phyloP scores from a whole-genome alignment of 2,888 invertebrate species.

The Eretmocerus hayati region DNA sequence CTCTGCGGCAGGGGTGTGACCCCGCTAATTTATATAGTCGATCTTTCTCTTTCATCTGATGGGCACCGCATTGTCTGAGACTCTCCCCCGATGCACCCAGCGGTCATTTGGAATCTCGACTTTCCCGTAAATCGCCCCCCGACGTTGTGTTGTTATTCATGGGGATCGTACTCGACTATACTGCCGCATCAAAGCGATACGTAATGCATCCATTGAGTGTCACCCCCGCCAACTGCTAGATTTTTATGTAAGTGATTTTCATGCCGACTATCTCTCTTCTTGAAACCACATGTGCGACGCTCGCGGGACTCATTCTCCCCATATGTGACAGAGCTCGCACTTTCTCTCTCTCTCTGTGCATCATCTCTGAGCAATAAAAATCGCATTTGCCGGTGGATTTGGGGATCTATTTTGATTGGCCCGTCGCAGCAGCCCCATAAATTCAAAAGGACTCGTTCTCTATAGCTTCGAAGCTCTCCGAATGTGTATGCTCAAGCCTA shows the following conservation, averaged over 20 bases:
- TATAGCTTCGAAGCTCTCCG: too few species aligned
- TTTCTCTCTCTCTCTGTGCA: slow-evolving; percentile 6
- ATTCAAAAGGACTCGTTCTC: too few species aligned
- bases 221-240: too few species aligned
- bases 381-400: slow-evolving; percentile 13
- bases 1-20: slow-evolving; percentile 24
- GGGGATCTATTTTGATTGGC: slow-evolving; percentile 13
- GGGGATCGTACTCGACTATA: slow-evolving; percentile 8
- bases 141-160: slow-evolving; percentile 16
- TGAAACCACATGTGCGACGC: too few species aligned
- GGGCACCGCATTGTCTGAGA: slow-evolving; percentile 15
- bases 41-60: slow-evolving; percentile 2
- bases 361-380: slow-evolving; percentile 17
- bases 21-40: slow-evolving; percentile 30
- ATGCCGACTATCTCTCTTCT: too few species aligned
- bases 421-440: neutral
- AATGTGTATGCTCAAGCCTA: too few species aligned
- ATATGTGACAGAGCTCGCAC: neutral
- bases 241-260: too few species aligned
- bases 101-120: slow-evolving; percentile 8
- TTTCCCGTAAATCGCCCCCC: slow-evolving; percentile 18
- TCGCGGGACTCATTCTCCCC: neutral
- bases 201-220: too few species aligned
- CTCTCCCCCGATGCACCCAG: neutral
- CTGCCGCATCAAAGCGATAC: slow-evolving; percentile 7